Conservation (phyloP, 2,113 vertebrate species). For the Rhipidura dahli region DNA sequence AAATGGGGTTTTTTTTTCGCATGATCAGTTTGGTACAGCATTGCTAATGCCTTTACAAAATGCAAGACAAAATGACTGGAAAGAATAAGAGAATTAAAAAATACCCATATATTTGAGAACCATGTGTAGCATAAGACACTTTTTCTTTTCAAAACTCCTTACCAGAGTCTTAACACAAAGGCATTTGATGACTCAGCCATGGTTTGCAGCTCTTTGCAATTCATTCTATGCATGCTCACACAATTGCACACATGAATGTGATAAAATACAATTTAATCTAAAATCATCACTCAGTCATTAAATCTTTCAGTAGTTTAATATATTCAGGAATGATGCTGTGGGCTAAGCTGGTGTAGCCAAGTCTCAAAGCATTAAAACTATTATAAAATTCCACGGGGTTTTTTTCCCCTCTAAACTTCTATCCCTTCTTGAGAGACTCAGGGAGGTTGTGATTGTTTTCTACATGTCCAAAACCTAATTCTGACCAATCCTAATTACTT, state of each 20-base stretch:
- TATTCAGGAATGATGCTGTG: slow-evolving; percentile 62
- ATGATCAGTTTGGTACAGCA: neutral
- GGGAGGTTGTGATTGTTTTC: neutral
- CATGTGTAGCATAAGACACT: neutral
- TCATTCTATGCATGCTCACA: neutral
- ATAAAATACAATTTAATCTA: slow-evolving; percentile 57
- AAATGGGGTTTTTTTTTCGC: neutral
- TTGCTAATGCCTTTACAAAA: neutral
- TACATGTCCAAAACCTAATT: neutral
- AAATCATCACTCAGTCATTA: slow-evolving; percentile 58
- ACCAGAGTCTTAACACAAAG: neutral
- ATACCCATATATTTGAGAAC: neutral
- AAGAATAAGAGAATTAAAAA: neutral
- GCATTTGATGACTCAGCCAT: neutral
- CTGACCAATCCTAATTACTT: neutral
- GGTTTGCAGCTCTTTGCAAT: slow-evolving; percentile 17
- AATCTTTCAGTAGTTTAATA: slow-evolving; percentile 55
- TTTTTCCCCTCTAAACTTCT: neutral
- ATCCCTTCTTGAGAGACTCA: neutral
- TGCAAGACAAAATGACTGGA: neutral
- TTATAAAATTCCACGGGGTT: slow-evolving; percentile 9
- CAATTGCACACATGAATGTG: slow-evolving; percentile 18
- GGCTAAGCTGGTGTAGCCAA: slow-evolving; percentile 32
- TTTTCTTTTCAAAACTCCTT: neutral
- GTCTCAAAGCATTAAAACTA: slow-evolving; percentile 10